Conservation (phyloP, 2,797 vertebrate genomes). For the Calcarius lapponicus region DNA sequence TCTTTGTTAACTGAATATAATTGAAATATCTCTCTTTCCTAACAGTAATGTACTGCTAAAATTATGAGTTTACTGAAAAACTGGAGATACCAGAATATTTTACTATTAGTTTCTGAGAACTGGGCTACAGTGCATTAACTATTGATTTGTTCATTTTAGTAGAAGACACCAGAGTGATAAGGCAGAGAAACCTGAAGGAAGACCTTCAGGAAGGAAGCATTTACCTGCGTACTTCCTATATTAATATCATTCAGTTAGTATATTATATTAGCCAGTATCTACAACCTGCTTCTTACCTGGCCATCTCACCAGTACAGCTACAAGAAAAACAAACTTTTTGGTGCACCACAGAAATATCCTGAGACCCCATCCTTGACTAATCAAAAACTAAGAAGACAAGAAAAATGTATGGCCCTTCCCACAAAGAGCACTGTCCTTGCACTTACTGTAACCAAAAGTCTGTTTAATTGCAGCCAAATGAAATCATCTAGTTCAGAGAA, state of each 20-base stretch:
- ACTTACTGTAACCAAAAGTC: not conserved
- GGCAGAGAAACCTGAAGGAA: not conserved
- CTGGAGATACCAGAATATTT: not conserved
- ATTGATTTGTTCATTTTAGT: not conserved
- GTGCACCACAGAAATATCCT: not conserved
- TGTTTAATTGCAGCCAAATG: not conserved
- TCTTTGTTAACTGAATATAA: not conserved
- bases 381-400: not conserved
- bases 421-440: not conserved
- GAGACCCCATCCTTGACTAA: not conserved
- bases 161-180: not conserved
- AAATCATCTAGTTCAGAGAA: not conserved
- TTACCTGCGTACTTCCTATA: not conserved
- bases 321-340: not conserved
- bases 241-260: not conserved
- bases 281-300: not conserved
- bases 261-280: not conserved
- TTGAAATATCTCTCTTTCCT: not conserved
- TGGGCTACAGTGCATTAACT: not conserved
- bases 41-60: not conserved
- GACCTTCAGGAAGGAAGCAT: not conserved
- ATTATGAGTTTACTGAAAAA: not conserved
- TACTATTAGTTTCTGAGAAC: not conserved
- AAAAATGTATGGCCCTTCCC: accelerated
- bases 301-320: not conserved